Conservation (phyloP, 1,140 invertebrate genomes). For the Hermetia illucens region DNA sequence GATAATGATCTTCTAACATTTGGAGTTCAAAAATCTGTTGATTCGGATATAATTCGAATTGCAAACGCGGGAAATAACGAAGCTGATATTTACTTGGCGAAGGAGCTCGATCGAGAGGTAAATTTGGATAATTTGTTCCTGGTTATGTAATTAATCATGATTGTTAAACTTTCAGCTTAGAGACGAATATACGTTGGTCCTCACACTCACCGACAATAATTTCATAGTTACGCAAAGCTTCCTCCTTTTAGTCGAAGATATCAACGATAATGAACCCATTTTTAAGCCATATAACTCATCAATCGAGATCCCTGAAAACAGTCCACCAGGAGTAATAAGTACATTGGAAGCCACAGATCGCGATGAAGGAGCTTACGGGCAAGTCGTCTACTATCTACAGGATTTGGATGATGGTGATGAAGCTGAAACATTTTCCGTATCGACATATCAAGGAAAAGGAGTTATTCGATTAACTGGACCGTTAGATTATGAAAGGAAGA, state of each 20-base stretch:
- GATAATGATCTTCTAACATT: slow-evolving; percentile 75
- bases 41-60: slow-evolving; percentile 70
- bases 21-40: slow-evolving; percentile 61
- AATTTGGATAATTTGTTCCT: slow-evolving; percentile 10
- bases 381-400: slow-evolving; percentile 61
- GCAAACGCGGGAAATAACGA: slow-evolving; percentile 64
- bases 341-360: slow-evolving; percentile 76
- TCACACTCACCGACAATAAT: slow-evolving; percentile 79
- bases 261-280: slow-evolving; percentile 80
- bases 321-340: slow-evolving; percentile 52
- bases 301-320: slow-evolving; percentile 64
- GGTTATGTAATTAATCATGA: neutral
- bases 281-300: slow-evolving; percentile 75
- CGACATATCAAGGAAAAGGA: slow-evolving; percentile 77
- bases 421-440: slow-evolving; percentile 61
- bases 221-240: slow-evolving; percentile 81
- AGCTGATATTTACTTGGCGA: slow-evolving; percentile 76
- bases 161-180: slow-evolving; percentile 37
- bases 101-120: slow-evolving; percentile 82
- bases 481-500: slow-evolving; percentile 79
- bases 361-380: slow-evolving; percentile 83
- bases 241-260: slow-evolving; percentile 75
- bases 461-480: slow-evolving; percentile 58
- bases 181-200: slow-evolving; percentile 76
- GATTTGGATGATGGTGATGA: slow-evolving; percentile 70